phyloP scores from a whole-genome alignment of 2,797 vertebrate species.

The Paratrypauchen microcephalus region DNA sequence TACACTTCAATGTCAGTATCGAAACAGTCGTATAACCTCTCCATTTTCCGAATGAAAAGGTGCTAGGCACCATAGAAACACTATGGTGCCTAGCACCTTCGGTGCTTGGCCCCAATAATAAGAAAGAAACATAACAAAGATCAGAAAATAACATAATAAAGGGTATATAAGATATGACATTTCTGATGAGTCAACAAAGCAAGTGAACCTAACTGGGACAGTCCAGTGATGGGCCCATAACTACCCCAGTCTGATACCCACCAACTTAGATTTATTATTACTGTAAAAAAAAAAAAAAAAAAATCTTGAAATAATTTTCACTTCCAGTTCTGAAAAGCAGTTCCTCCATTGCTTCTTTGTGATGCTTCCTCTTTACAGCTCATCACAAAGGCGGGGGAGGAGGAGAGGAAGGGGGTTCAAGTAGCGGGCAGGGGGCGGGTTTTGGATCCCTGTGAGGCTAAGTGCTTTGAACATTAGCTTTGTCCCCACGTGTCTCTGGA shows the following conservation, averaged over 20 bases:
- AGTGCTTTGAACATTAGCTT: constrained; percentile 57
- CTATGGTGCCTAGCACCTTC: too few species aligned
- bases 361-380: not conserved
- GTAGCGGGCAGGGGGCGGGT: constrained; percentile 42
- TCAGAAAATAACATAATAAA: too few species aligned
- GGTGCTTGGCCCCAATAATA: too few species aligned
- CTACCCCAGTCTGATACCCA: not conserved
- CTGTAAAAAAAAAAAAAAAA: too few species aligned
- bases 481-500: constrained; percentile 47
- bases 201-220: not conserved
- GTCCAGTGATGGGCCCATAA: not conserved
- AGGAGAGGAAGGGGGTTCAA: constrained; percentile 49
- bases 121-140: too few species aligned
- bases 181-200: too few species aligned
- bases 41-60: too few species aligned
- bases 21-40: too few species aligned
- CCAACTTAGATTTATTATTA: not conserved
- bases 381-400: constrained; percentile 7
- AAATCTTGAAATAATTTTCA: not conserved
- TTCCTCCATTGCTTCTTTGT: not conserved
- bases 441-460: constrained; percentile 41
- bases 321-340: not conserved
- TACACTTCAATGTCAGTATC: too few species aligned
- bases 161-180: too few species aligned
- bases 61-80: too few species aligned